Evolutionary conservation across 2,113 vertebrate genomes (phyloP).

Genomic region (Thryonomys swinderianus): DNA sequence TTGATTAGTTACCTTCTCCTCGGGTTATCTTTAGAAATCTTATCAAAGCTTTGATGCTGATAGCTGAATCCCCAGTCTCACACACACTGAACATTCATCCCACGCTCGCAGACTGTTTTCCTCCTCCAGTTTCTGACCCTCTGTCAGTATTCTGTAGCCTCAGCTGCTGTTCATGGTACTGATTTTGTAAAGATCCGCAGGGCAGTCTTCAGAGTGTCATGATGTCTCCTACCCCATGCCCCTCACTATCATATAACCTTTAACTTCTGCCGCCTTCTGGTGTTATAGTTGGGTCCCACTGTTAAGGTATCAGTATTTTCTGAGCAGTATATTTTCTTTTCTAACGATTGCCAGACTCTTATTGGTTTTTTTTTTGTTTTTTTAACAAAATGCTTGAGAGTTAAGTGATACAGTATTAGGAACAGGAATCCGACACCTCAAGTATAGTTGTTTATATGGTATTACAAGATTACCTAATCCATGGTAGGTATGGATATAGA

Average conservation of each 20-base stretch:
- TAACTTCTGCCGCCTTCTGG: neutral
- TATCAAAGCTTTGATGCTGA: neutral
- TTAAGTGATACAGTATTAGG: neutral
- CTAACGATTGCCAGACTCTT: neutral
- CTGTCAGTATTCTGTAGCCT: neutral
- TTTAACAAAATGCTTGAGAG: neutral
- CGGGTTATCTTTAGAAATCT: neutral
- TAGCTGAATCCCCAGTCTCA: neutral
- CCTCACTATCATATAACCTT: neutral
- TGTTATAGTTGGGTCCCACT: neutral
- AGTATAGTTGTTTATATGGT: neutral
- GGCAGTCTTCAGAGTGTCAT: neutral
- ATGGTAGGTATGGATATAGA: neutral
- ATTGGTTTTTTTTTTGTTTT: too few relatives aligned
- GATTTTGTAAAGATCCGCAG: neutral
- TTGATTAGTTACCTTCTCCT: neutral
- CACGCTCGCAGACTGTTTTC: neutral
- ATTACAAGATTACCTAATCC: neutral
- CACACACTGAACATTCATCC: neutral
- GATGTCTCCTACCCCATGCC: neutral
- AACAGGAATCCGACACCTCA: neutral
- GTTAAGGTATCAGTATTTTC: neutral
- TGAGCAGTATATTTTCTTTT: neutral
- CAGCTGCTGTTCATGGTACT: neutral
- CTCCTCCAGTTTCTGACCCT: neutral